A percentile compares a stretch with the other conserved stretches of the same genome.
These are phyloP conservation scores for Glaucopsyche alexis DNA, from an alignment of 2,888 invertebrate genomes.

Conservation along the genomic window DNA sequence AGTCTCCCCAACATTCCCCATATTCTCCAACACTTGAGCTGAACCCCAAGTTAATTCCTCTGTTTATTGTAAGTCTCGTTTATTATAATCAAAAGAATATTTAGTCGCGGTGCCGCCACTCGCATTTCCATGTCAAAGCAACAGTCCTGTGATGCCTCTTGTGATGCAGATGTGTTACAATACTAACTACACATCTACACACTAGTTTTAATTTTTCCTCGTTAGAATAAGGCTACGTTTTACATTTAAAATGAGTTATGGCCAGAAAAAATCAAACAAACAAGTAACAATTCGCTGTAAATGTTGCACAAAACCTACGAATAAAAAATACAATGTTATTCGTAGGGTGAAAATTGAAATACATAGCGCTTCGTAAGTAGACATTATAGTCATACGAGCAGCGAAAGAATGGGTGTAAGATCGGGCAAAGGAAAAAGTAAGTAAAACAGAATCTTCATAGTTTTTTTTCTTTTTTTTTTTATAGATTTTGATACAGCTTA, in stretches of 20 bases:
- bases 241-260: background rate
- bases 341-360: too few species aligned
- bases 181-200: background rate
- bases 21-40: slow-evolving; percentile 29
- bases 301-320: too few species aligned
- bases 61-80: slow-evolving; percentile 45
- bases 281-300: too few species aligned
- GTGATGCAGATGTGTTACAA: background rate
- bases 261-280: too few species aligned
- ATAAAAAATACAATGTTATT: too few species aligned
- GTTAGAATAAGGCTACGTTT: background rate
- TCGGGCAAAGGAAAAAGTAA: too few species aligned
- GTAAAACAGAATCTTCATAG: too few species aligned
- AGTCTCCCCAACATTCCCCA: background rate
- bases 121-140: slow-evolving; percentile 46
- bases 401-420: too few species aligned
- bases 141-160: background rate
- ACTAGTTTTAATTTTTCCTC: slow-evolving; percentile 6
- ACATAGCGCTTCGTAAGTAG: too few species aligned
- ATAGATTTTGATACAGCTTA: too few species aligned
- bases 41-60: slow-evolving; percentile 28
- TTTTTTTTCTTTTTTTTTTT: too few species aligned
- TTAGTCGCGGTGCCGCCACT: slow-evolving; percentile 37
- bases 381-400: too few species aligned
- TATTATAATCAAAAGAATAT: slow-evolving; percentile 55